Conservation (phyloP, 2,888 invertebrate species). For the Hedya salicella region DNA sequence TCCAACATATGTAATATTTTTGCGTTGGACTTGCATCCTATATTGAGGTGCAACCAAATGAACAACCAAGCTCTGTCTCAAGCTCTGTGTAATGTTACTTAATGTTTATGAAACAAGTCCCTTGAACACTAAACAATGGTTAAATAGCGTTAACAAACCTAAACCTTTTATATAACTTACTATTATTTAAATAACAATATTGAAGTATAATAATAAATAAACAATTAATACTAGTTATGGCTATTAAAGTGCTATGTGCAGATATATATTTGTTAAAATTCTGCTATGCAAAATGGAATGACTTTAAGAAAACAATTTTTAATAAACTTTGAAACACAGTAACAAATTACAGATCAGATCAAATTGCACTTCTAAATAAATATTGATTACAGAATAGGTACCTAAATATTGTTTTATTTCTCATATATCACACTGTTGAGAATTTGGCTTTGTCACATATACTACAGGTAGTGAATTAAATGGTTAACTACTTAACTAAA, state of each 20-base stretch:
- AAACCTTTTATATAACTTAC: slow-evolving; percentile 37
- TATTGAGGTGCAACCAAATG: slow-evolving; percentile 5
- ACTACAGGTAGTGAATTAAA: slow-evolving; percentile 61
- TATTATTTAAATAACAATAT: slow-evolving; percentile 44
- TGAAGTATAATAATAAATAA: slow-evolving; percentile 45
- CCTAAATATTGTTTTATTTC: slow-evolving; percentile 56
- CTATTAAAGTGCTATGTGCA: slow-evolving; percentile 50
- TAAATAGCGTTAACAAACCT: slow-evolving; percentile 33
- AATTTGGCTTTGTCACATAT: slow-evolving; percentile 74
- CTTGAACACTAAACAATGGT: slow-evolving; percentile 22
- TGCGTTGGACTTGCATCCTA: not conserved
- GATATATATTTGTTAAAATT: slow-evolving; percentile 22
- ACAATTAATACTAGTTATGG: slow-evolving; percentile 52
- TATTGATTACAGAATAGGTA: slow-evolving; percentile 45
- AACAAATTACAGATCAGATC: slow-evolving; percentile 76
- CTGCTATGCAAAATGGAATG: slow-evolving; percentile 70
- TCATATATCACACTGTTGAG: slow-evolving; percentile 72
- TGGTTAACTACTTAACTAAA: slow-evolving; percentile 70
- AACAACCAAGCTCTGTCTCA: not conserved
- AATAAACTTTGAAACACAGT: slow-evolving; percentile 68
- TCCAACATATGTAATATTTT: not conserved
- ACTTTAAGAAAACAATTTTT: slow-evolving; percentile 58
- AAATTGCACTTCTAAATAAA: slow-evolving; percentile 64
- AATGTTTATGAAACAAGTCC: slow-evolving; percentile 25
- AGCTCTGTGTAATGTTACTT: slow-evolving; percentile 10